Evolutionary conservation across 2,113 vertebrate genomes (phyloP), one percentile per base, ranked within the genome.

Genomic region (Andinoacara biseriatus): DNA sequence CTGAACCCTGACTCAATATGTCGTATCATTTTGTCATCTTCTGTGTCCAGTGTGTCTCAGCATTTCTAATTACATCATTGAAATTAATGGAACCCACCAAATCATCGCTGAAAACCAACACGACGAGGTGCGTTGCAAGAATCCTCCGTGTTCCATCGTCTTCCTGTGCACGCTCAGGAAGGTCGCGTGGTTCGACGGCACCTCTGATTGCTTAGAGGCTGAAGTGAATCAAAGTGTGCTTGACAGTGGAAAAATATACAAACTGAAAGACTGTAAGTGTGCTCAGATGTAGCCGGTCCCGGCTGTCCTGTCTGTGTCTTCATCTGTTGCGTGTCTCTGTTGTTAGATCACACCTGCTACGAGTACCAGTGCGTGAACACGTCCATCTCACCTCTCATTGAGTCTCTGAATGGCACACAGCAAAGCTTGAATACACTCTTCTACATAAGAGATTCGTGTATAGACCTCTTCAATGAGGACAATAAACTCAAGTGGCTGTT

Each of bases 81-180:
- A 0, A 1, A 22, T 78, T 1, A 40, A 0, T 52, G 2, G 5
- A 2, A 11, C 1, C 1, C 0, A 4, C 4, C 1, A 0, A 3
- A 0, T 0, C 1, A 17, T 76, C 26, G 0, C 0, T 1, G 81
- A 35, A 0, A 0, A 15, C 0, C 0, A 0, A 2, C 0, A 0
- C 3, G 0, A 0, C 0, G 0, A 0, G 0, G 10, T 74, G 24
- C 3, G 0, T 0, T 89, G 83, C 11, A 0, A 0, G 1, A 4
- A 0, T 0, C 0, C 0, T 2, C 0, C 81, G 88, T n/a, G 0
- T 33, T 1, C 1, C 1, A 90, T 86, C 18, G 0, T 33, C 10
- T 29, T 85, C 15, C 0, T 0, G 0, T 89, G 86, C 65, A 20
- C 0, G 1, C 2, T 3, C 18, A 38, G 0, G 2, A 2, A n/a